Conservation (phyloP, 1,140 invertebrate genomes). For the Neodiprion fabricii region DNA sequence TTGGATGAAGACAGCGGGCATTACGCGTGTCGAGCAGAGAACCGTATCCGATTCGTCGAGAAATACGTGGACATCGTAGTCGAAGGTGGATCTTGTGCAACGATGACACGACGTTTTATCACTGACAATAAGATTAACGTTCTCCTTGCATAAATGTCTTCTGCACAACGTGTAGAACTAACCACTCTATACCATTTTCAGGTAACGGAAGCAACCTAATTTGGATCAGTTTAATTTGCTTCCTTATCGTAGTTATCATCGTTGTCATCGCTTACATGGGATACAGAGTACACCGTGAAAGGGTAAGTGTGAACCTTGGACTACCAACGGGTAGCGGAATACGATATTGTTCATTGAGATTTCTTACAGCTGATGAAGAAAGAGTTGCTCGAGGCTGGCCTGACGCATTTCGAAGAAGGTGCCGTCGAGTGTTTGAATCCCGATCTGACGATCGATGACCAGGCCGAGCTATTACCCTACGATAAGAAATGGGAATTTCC, state of each 20-base stretch:
- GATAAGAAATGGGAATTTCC: slow-evolving; percentile 92
- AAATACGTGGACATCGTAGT: slow-evolving; percentile 52
- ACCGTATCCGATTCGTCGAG: slow-evolving; percentile 45
- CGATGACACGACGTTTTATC: slow-evolving; percentile 40
- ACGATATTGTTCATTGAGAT: background rate
- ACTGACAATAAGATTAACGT: slow-evolving; percentile 37
- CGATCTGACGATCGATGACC: slow-evolving; percentile 86
- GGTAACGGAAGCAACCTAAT: slow-evolving; percentile 37
- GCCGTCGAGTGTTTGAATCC: slow-evolving; percentile 84
- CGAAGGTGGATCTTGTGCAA: slow-evolving; percentile 45
- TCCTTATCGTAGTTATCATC: slow-evolving; percentile 59
- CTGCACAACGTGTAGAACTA: slow-evolving; percentile 51
- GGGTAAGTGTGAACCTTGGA: slow-evolving; percentile 46
- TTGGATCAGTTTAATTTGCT: slow-evolving; percentile 55
- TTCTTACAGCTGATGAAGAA: slow-evolving; percentile 62
- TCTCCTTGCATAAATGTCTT: slow-evolving; percentile 45
- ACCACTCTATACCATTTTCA: slow-evolving; percentile 21
- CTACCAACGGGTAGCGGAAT: background rate
- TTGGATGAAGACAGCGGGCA: slow-evolving; percentile 51
- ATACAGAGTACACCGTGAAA: slow-evolving; percentile 67
- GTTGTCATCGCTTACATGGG: slow-evolving; percentile 60
- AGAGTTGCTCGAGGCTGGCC: slow-evolving; percentile 69
- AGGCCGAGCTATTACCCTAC: slow-evolving; percentile 90
- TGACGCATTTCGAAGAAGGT: slow-evolving; percentile 81
- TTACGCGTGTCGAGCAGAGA: slow-evolving; percentile 52